These are phyloP conservation scores for Trematomus loennbergii DNA, from an alignment of 2,113 vertebrate genomes.

Conservation along the genomic window DNA sequence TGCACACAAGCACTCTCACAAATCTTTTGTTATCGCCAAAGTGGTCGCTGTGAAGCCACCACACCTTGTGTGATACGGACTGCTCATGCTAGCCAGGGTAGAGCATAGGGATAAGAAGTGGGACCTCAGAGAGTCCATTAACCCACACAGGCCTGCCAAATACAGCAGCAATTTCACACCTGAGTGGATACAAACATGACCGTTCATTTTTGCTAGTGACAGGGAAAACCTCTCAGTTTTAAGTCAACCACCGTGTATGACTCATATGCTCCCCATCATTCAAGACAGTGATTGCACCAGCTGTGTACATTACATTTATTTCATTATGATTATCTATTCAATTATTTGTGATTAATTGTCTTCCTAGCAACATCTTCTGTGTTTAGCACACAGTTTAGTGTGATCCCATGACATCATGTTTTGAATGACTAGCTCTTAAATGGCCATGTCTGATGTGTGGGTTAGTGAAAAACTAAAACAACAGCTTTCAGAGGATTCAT, in stretches of 20 bases:
- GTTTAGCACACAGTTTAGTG: conserved; percentile 27
- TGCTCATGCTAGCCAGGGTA: conserved; percentile 13
- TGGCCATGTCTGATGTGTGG: conserved; percentile 27
- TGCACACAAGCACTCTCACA: conserved; percentile 57
- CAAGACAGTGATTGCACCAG: conserved; percentile 26
- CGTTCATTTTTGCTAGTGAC: conserved; percentile 74
- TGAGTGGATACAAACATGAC: conserved; percentile 78
- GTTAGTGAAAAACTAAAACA: conserved; percentile 29
- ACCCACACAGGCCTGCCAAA: conserved; percentile 76
- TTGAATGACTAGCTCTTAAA: conserved; percentile 18
- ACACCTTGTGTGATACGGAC: conserved; percentile 40
- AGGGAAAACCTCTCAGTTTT: conserved; percentile 56
- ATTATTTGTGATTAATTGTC: conserved; percentile 37
- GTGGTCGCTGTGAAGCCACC: conserved; percentile 52
- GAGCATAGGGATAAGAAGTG: conserved; percentile 44
- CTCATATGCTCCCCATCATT: conserved; percentile 57
- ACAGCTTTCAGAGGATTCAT: conserved; percentile 22
- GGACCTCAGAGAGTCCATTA: conserved; percentile 74
- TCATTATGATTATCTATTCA: conserved; percentile 40
- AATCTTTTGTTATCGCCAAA: conserved; percentile 70
- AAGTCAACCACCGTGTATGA: conserved; percentile 52
- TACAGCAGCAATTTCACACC: conserved; percentile 83
- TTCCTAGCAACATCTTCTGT: conserved; percentile 9
- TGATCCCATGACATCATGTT: conserved; percentile 13
- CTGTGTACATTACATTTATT: conserved; percentile 33